A percentile compares a stretch with the other conserved stretches of the same genome.
phyloP scores from a whole-genome alignment of 1,140 invertebrate genomes.

The Apis dorsata region DNA sequence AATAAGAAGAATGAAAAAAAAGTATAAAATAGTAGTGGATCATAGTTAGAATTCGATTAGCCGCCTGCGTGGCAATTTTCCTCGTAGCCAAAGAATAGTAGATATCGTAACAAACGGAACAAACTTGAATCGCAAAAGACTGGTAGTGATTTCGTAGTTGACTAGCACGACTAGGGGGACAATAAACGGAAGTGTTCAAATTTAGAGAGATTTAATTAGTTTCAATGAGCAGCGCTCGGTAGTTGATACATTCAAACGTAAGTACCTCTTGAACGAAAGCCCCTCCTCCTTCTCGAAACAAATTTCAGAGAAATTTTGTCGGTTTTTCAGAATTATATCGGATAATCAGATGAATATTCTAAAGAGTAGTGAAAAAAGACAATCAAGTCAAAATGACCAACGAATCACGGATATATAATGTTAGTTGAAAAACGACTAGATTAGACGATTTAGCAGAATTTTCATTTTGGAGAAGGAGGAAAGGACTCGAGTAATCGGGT shows the following conservation, averaged over 20 bases:
- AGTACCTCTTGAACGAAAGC: not conserved
- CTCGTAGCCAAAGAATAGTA: conserved; percentile 65
- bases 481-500: conserved; percentile 52
- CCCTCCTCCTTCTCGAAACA: not conserved
- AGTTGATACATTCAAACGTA: conserved; percentile 37
- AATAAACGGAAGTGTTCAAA: conserved; percentile 75
- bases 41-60: conserved; percentile 59
- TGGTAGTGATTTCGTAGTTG: conserved; percentile 47
- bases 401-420: not conserved
- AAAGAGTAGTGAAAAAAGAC: not conserved
- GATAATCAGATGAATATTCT: too few relatives aligned
- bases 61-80: conserved; percentile 75
- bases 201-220: conserved; percentile 42
- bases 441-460: not conserved
- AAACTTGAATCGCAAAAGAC: conserved; percentile 62
- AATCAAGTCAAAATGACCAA: conserved; percentile 15
- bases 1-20: conserved; percentile 35
- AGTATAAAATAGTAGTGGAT: conserved; percentile 55
- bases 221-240: conserved; percentile 43
- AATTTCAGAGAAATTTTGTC: not conserved
- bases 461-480: not conserved
- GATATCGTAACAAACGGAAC: conserved; percentile 55
- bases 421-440: conserved; percentile 54
- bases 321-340: too few relatives aligned
- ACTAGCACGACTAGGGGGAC: conserved; percentile 41